phyloP scores from a whole-genome alignment of 2,888 invertebrate genomes.

The Orthosia gracilis region DNA sequence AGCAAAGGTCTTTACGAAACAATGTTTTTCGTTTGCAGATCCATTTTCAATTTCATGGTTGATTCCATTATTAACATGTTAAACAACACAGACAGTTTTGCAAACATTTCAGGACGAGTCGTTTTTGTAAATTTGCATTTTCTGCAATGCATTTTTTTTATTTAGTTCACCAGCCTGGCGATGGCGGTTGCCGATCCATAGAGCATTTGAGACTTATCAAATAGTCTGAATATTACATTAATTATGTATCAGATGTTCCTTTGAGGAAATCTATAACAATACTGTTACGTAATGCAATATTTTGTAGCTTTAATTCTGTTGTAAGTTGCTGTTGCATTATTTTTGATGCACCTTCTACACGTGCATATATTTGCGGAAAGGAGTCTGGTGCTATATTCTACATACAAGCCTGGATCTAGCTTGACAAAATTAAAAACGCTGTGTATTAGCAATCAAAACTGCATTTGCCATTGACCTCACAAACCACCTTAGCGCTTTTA shows the following conservation, averaged over 20 bases:
- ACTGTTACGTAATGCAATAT: too few species aligned
- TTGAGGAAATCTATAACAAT: too few species aligned
- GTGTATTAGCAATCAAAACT: too few species aligned
- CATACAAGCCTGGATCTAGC: too few species aligned
- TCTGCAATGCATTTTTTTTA: background rate
- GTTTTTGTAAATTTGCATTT: background rate
- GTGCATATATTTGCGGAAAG: too few species aligned
- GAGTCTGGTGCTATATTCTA: too few species aligned
- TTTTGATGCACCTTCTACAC: too few species aligned
- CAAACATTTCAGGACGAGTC: conserved; percentile 18
- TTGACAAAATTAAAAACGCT: too few species aligned
- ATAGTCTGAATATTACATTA: background rate
- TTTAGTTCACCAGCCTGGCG: too few species aligned
- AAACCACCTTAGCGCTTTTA: background rate
- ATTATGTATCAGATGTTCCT: too few species aligned
- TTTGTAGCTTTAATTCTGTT: too few species aligned
- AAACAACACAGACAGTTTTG: conserved; percentile 8
- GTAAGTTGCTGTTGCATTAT: too few species aligned
- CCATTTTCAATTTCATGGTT: conserved; percentile 29
- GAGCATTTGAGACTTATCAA: background rate
- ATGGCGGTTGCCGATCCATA: background rate
- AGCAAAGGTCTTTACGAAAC: conserved; percentile 28
- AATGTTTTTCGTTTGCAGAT: conserved; percentile 15
- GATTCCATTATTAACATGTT: conserved; percentile 27
- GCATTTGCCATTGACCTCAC: background rate